These are phyloP conservation scores for Neotragus moschatus DNA, from an alignment of 2,113 vertebrate genomes.

Conservation along the genomic window DNA sequence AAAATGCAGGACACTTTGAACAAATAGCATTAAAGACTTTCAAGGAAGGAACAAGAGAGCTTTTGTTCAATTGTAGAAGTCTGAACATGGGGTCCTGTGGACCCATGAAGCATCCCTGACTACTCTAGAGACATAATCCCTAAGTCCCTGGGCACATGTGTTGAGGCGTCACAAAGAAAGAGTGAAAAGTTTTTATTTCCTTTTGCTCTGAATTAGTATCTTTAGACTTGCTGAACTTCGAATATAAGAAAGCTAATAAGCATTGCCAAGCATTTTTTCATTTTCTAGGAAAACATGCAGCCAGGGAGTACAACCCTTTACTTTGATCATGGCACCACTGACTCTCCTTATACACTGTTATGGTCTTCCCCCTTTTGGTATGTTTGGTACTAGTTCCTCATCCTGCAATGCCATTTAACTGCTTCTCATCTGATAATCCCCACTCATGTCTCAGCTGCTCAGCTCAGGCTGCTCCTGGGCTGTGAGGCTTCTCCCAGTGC, in stretches of 20 bases:
- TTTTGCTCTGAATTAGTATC: neutral
- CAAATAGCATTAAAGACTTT: neutral
- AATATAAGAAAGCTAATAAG: neutral
- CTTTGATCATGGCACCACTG: neutral
- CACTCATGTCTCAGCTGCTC: neutral
- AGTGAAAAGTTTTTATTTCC: neutral
- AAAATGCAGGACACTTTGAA: neutral
- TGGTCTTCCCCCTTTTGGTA: neutral
- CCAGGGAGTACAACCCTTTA: rapidly evolving
- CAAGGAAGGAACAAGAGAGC: neutral
- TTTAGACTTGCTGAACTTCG: neutral
- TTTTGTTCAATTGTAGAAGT: neutral
- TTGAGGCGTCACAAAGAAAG: neutral
- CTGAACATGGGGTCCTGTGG: rapidly evolving
- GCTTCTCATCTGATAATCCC: neutral
- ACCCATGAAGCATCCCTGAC: rapidly evolving
- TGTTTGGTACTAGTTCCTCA: neutral
- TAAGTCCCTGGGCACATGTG: neutral
- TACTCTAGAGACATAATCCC: neutral
- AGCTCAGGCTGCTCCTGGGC: neutral
- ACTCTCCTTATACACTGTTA: rapidly evolving
- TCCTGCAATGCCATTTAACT: neutral
- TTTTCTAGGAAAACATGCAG: neutral
- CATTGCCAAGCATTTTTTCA: neutral
- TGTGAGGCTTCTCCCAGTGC: neutral